Evolutionary conservation across 2,888 invertebrate species (phyloP).

Genomic region (Beris chalybata): DNA sequence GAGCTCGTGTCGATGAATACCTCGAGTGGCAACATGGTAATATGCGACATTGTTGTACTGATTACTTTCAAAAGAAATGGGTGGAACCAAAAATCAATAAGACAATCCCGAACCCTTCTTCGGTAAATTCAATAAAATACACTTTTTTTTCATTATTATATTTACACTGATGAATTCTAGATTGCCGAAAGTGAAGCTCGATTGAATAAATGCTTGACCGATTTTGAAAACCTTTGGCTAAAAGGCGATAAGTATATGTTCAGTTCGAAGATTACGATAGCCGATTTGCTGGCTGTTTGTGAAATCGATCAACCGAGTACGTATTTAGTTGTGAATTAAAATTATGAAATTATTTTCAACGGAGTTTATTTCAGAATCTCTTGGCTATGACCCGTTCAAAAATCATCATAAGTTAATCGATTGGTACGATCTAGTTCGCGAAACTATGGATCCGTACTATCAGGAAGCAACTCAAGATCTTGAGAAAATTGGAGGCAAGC

Average conservation of each 20-base stretch:
- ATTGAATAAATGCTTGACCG: slow-evolving; percentile 63
- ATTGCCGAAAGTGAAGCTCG: slow-evolving; percentile 35
- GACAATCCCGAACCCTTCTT: slow-evolving; percentile 54
- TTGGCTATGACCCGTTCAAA: slow-evolving; percentile 65
- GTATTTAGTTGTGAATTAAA: slow-evolving; percentile 39
- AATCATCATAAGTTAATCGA: slow-evolving; percentile 62
- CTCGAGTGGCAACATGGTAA: slow-evolving; percentile 75
- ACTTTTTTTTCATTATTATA: not conserved
- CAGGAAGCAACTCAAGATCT: slow-evolving; percentile 60
- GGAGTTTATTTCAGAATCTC: slow-evolving; percentile 60
- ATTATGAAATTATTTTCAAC: slow-evolving; percentile 14
- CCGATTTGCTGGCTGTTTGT: slow-evolving; percentile 74
- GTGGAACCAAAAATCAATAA: slow-evolving; percentile 60
- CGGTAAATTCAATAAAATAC: slow-evolving; percentile 43
- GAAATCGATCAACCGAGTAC: slow-evolving; percentile 78
- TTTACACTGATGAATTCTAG: not conserved
- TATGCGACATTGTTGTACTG: slow-evolving; percentile 61
- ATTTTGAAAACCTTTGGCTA: slow-evolving; percentile 61
- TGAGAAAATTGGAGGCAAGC: slow-evolving; percentile 41
- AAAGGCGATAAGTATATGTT: slow-evolving; percentile 58
- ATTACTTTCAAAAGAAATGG: slow-evolving; percentile 63
- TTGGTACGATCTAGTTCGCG: slow-evolving; percentile 67
- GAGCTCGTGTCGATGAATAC: slow-evolving; percentile 70
- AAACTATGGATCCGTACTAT: slow-evolving; percentile 65
- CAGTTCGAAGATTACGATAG: slow-evolving; percentile 67